Evolutionary conservation across 1,140 invertebrate genomes (phyloP).

Genomic region (Trissolcus basalis): DNA sequence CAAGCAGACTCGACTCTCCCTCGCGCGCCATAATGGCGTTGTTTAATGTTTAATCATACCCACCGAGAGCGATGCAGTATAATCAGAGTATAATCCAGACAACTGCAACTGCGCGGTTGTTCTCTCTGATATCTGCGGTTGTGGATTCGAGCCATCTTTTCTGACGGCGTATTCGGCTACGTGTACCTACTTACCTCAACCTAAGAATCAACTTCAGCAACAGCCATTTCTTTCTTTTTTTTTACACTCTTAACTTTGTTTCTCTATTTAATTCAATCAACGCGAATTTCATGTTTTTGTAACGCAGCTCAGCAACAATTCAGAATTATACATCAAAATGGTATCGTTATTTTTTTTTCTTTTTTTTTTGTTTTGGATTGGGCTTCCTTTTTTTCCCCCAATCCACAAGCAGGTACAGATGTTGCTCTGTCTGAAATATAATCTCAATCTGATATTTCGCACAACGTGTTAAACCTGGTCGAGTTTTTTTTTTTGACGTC

Average conservation of each 20-base stretch:
- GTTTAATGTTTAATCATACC: conserved; percentile 77
- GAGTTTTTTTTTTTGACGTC: too few species aligned
- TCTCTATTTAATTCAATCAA: neutral
- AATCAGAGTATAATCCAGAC: conserved; percentile 76
- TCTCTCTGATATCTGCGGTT: conserved; percentile 63
- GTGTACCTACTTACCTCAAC: conserved; percentile 70
- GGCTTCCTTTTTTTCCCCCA: too few species aligned
- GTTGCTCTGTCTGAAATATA: too few species aligned
- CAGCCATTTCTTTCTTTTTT: conserved; percentile 5
- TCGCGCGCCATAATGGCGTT: conserved; percentile 71
- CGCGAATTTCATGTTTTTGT: neutral
- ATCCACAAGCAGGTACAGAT: too few species aligned
- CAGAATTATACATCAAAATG: too few species aligned
- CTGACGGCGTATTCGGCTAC: conserved; percentile 59
- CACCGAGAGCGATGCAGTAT: conserved; percentile 67
- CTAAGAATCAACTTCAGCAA: conserved; percentile 19
- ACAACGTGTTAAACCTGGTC: too few species aligned
- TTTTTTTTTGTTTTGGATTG: too few species aligned
- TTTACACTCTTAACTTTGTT: conserved; percentile 25
- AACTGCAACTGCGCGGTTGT: conserved; percentile 65
- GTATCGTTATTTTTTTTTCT: too few species aligned
- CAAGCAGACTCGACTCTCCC: conserved; percentile 43
- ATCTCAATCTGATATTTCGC: too few species aligned
- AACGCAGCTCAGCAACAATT: too few species aligned
- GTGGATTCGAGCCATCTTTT: conserved; percentile 42